Evolutionary conservation across 2,888 invertebrate species (phyloP).

Genomic region (Heliconius hortense): DNA sequence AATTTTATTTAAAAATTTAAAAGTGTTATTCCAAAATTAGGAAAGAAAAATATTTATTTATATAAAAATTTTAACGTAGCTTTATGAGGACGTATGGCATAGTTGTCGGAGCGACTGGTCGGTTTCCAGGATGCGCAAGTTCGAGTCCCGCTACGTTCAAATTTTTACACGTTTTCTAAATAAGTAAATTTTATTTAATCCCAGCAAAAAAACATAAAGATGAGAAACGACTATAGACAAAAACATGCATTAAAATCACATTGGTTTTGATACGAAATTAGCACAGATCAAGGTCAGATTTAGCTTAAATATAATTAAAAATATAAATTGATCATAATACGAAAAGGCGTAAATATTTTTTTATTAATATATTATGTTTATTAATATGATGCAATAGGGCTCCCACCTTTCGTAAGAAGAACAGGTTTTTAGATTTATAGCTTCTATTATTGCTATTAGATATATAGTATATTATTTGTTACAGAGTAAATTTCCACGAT

Average conservation of each 20-base stretch:
- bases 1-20: no score
- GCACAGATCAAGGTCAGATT: not conserved
- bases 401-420: constrained; percentile 37
- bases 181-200: no score
- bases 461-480: not conserved
- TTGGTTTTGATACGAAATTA: not conserved
- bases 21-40: no score
- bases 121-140: no score
- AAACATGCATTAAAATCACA: not conserved
- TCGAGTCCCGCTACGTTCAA: no score
- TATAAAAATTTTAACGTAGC: no score
- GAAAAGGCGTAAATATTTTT: constrained; percentile 10
- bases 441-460: not conserved
- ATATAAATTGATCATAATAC: not conserved
- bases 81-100: no score
- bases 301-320: not conserved
- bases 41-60: no score
- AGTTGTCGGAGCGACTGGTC: no score
- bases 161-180: no score
- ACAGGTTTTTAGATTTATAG: constrained; percentile 33
- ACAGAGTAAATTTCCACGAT: constrained; percentile 11
- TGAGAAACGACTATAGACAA: not conserved
- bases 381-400: constrained; percentile 35
- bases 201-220: not conserved
- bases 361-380: constrained; percentile 16